Conservation (phyloP, 1,140 invertebrate species). For the Battus philenor region DNA sequence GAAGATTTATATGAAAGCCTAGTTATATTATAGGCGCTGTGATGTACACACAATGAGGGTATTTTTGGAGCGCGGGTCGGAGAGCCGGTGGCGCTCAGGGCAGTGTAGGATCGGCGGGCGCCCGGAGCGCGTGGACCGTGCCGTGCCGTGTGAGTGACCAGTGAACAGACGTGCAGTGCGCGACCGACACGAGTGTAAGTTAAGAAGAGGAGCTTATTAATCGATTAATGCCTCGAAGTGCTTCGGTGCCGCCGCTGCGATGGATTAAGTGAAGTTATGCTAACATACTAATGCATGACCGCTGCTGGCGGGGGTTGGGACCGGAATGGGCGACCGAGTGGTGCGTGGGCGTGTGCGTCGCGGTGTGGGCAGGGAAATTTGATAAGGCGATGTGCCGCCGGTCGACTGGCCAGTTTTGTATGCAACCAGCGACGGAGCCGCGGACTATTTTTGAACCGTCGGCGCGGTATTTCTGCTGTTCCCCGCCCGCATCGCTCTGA, state of each 20-base stretch:
- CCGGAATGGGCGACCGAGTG: slow-evolving; percentile 30
- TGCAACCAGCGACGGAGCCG: slow-evolving; percentile 42
- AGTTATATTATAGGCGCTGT: slow-evolving; percentile 68
- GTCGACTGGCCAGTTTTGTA: slow-evolving; percentile 62
- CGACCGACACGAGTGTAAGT: slow-evolving; percentile 56
- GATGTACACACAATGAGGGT: slow-evolving; percentile 59
- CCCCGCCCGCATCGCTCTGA: slow-evolving; percentile 22
- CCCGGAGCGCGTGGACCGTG: slow-evolving; percentile 35
- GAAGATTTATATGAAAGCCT: slow-evolving; percentile 59
- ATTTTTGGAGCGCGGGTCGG: slow-evolving; percentile 51
- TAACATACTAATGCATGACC: slow-evolving; percentile 66
- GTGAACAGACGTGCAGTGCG: slow-evolving; percentile 41
- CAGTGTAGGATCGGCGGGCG: slow-evolving; percentile 49
- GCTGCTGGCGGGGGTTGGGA: slow-evolving; percentile 28
- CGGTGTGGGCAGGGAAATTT: slow-evolving; percentile 66
- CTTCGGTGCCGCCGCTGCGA: slow-evolving; percentile 33
- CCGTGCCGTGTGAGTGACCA: slow-evolving; percentile 30
- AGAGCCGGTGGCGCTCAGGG: slow-evolving; percentile 28
- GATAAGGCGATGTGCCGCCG: slow-evolving; percentile 57
- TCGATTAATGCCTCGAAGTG: slow-evolving; percentile 61
- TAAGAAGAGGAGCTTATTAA: slow-evolving; percentile 45
- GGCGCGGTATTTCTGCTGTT: slow-evolving; percentile 45
- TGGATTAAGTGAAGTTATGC: slow-evolving; percentile 52
- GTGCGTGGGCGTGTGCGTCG: slow-evolving; percentile 39
- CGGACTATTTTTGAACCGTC: slow-evolving; percentile 61